These are phyloP conservation scores for Apolygus lucorum DNA, from an alignment of 1,140 invertebrate species.

Conservation along the genomic window DNA sequence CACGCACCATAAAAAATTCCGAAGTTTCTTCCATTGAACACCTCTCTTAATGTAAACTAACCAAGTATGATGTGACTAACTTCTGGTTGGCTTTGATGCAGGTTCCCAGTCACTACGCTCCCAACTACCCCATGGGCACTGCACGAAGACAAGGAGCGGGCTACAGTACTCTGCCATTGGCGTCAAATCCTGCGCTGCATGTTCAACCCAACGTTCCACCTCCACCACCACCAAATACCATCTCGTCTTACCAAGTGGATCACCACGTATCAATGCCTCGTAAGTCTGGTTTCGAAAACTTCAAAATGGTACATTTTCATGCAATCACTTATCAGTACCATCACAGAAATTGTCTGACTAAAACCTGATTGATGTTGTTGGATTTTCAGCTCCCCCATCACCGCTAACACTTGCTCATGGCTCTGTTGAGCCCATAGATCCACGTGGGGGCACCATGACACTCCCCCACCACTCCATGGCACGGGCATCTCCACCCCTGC, in stretches of 20 bases:
- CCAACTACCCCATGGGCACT: slow-evolving; percentile 82
- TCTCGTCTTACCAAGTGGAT: slow-evolving; percentile 40
- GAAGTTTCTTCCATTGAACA: too few relatives aligned
- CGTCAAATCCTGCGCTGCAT: slow-evolving; percentile 30
- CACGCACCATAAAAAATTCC: too few relatives aligned
- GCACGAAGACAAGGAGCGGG: slow-evolving; percentile 66
- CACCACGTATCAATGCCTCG: slow-evolving; percentile 66
- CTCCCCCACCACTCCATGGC: slow-evolving; percentile 19
- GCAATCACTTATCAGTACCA: neutral
- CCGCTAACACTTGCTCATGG: slow-evolving; percentile 44
- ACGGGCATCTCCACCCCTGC: slow-evolving; percentile 59
- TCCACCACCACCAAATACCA: slow-evolving; percentile 44
- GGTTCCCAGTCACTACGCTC: slow-evolving; percentile 87
- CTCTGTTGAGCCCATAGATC: slow-evolving; percentile 24
- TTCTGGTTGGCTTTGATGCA: too few relatives aligned
- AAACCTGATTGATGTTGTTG: neutral
- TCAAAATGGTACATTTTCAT: neutral
- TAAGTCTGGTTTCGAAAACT: too few relatives aligned
- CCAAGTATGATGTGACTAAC: too few relatives aligned
- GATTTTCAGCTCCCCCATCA: slow-evolving; percentile 59
- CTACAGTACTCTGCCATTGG: slow-evolving; percentile 69
- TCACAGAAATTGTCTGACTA: slow-evolving; percentile 26
- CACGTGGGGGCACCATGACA: slow-evolving; percentile 11
- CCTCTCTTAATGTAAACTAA: too few relatives aligned
- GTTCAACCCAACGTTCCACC: slow-evolving; percentile 40